These are phyloP conservation scores for Drosophila rubida DNA, from an alignment of 2,888 invertebrate species.

Conservation along the genomic window DNA sequence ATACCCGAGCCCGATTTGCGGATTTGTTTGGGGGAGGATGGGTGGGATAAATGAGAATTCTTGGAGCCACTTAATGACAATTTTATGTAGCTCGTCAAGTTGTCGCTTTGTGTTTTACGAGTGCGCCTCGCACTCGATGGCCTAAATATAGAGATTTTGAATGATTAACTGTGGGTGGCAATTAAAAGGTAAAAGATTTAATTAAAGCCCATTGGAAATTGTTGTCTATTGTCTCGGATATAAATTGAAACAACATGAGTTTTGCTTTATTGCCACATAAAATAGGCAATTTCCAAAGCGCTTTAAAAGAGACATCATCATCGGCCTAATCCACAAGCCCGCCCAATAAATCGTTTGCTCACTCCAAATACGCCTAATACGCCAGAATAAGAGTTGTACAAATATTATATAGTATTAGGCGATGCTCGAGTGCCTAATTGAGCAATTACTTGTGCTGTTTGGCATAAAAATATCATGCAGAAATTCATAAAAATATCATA, in stretches of 20 bases:
- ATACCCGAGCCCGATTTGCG: constrained; percentile 31
- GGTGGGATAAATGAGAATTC: constrained; percentile 24
- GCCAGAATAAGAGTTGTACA: background rate
- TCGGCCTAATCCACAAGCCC: background rate
- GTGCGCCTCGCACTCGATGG: background rate
- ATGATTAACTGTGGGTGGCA: constrained; percentile 57
- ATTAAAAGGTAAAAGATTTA: constrained; percentile 66
- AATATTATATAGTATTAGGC: background rate
- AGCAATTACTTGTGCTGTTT: constrained; percentile 8
- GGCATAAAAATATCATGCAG: constrained; percentile 5
- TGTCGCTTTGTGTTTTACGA: constrained; percentile 55
- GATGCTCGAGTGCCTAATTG: background rate
- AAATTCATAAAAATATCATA: constrained; percentile 40
- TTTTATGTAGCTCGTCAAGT: constrained; percentile 71
- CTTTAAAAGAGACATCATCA: constrained; percentile 4
- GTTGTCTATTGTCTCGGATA: constrained; percentile 41
- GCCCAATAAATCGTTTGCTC: background rate
- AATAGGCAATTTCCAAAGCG: background rate
- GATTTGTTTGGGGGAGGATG: background rate
- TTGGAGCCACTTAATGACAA: constrained; percentile 64
- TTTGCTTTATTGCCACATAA: constrained; percentile 8
- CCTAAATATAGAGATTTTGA: constrained; percentile 38
- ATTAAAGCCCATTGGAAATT: constrained; percentile 49
- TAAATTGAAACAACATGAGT: constrained; percentile 47
- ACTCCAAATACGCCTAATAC: background rate